Conservation (phyloP, 2,797 vertebrate genomes). For the Mus minutoides region DNA sequence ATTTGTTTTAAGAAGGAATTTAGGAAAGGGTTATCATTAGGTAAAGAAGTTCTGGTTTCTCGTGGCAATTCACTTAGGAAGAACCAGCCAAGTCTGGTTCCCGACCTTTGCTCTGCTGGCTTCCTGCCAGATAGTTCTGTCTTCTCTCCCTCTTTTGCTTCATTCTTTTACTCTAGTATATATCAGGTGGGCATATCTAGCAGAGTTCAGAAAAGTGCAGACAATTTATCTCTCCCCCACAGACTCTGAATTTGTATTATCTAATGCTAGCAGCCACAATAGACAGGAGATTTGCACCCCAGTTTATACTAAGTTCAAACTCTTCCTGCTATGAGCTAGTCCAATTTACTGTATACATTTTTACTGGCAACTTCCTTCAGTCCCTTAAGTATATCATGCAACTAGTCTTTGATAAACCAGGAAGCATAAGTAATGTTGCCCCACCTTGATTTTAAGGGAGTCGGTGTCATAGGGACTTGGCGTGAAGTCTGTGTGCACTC, state of each 20-base stretch:
- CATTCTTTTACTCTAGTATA: background rate
- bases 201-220: constrained; percentile 7
- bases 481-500: constrained; percentile 94
- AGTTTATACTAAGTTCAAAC: background rate
- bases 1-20: background rate
- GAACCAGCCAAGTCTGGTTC: background rate
- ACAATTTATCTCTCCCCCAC: background rate
- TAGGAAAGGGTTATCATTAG: background rate
- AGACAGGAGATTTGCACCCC: background rate
- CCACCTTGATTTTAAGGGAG: constrained; percentile 96
- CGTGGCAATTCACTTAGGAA: background rate
- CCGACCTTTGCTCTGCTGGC: background rate
- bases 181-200: background rate
- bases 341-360: background rate
- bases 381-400: background rate
- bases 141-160: background rate
- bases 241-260: background rate
- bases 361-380: background rate
- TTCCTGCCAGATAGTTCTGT: background rate
- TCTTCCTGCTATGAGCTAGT: background rate
- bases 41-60: background rate
- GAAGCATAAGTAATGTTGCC: background rate
- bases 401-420: background rate
- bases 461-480: constrained; percentile 97
- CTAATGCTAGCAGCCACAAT: background rate